Evolutionary conservation across 1,140 invertebrate species (phyloP).

Genomic region (Drosophila arizonae): DNA sequence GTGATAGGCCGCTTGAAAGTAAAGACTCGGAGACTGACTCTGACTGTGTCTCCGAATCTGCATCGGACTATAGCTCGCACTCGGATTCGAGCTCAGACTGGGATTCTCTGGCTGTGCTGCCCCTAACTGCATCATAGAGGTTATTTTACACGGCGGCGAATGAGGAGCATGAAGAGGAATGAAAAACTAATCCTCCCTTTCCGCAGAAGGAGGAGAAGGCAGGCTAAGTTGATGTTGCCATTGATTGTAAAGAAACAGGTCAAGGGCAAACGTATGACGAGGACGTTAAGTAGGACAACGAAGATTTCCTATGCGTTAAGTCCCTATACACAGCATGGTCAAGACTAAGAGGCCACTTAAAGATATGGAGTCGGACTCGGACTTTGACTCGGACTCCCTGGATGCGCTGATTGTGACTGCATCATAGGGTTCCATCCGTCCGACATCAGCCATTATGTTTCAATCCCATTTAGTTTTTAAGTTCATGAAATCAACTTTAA

Average conservation of each 20-base stretch:
- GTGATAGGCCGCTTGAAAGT: too few species aligned
- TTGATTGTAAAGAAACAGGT: neutral
- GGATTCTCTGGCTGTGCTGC: neutral
- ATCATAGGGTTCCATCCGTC: neutral
- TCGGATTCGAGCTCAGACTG: too few species aligned
- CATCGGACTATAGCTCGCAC: too few species aligned
- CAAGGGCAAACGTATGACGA: conserved; percentile 27
- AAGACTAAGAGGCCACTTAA: too few species aligned
- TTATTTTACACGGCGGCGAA: too few species aligned
- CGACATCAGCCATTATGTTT: conserved; percentile 10
- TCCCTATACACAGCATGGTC: too few species aligned
- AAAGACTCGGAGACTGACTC: neutral
- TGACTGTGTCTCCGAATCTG: too few species aligned
- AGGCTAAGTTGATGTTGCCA: neutral
- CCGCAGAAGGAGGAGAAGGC: too few species aligned
- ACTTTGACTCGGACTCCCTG: neutral
- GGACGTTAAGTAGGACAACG: conserved; percentile 53
- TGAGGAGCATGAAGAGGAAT: too few species aligned
- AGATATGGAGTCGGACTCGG: neutral
- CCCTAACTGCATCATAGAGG: neutral
- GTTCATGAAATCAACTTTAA: neutral
- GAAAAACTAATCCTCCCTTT: too few species aligned
- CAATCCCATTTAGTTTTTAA: conserved; percentile 18
- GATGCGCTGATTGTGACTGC: neutral
- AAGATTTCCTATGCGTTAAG: conserved; percentile 43